phyloP scores from a whole-genome alignment of 2,113 vertebrate genomes.

The Siphamia tubifer region DNA sequence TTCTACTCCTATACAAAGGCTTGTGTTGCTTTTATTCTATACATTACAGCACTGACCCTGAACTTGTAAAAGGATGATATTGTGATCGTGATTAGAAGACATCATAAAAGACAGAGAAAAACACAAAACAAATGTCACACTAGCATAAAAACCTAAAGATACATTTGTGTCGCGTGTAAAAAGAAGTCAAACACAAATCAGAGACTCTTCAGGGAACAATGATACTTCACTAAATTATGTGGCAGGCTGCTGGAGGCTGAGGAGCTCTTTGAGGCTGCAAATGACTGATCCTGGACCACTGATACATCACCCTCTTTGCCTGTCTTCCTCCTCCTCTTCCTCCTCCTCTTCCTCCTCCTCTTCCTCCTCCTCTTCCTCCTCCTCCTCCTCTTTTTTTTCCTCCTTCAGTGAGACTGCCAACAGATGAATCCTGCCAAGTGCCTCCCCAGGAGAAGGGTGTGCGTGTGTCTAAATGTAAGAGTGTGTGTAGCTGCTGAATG shows the following conservation, averaged over 20 bases:
- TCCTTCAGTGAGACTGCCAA: conserved; percentile 65
- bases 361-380: conserved; percentile 9
- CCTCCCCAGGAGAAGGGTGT: conserved; percentile 57
- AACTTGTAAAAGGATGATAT: background rate
- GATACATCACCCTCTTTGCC: conserved; percentile 42
- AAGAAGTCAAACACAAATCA: background rate
- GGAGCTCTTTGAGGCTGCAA: conserved; percentile 53
- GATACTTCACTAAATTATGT: conserved; percentile 31
- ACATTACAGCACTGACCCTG: background rate
- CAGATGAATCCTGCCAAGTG: conserved; percentile 65
- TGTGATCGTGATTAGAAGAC: background rate
- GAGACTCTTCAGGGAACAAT: conserved; percentile 35
- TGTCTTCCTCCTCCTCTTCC: conserved; percentile 9
- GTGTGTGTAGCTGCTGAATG: conserved; percentile 11
- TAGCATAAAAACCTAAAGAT: background rate
- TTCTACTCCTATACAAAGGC: background rate
- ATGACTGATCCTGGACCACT: conserved; percentile 56
- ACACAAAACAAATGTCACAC: background rate
- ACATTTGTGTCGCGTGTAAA: background rate
- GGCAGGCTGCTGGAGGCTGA: conserved; percentile 37
- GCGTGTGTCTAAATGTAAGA: background rate
- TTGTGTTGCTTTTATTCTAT: background rate
- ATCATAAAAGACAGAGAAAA: background rate
- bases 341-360: conserved; percentile 25
- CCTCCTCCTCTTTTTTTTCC: conserved; percentile 30